Evolutionary conservation across 2,888 invertebrate genomes (phyloP).

Genomic region (Noctua comes): DNA sequence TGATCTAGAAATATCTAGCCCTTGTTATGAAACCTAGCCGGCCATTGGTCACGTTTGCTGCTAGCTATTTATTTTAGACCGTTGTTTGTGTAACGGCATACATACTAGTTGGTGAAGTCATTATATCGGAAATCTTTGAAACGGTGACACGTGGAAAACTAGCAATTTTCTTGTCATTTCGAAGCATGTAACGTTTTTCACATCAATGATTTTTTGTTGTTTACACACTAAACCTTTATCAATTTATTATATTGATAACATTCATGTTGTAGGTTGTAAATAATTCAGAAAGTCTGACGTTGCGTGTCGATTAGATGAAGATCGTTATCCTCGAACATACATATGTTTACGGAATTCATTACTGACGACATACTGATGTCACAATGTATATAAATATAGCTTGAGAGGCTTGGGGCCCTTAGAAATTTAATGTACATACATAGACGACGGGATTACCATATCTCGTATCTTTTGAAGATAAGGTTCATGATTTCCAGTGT

Average conservation of each 20-base stretch:
- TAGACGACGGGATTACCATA: constrained; percentile 15
- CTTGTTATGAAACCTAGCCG: constrained; percentile 83
- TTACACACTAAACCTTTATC: not conserved
- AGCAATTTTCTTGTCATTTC: constrained; percentile 36
- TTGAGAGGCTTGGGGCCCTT: not conserved
- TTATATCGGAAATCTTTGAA: constrained; percentile 57
- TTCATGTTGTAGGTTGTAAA: constrained; percentile 16
- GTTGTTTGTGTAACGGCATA: constrained; percentile 71
- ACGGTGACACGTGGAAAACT: constrained; percentile 45
- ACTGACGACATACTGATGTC: constrained; percentile 2
- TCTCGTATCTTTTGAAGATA: constrained; percentile 41
- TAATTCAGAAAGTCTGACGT: constrained; percentile 24
- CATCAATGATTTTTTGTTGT: not conserved
- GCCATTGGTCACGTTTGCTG: constrained; percentile 80
- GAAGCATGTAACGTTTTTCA: constrained; percentile 18
- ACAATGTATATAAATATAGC: not conserved
- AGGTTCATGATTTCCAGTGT: not conserved
- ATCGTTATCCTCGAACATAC: constrained; percentile 16
- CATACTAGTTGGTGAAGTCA: constrained; percentile 55
- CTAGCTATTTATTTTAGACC: constrained; percentile 66
- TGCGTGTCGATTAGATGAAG: constrained; percentile 26
- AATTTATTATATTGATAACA: constrained; percentile 19
- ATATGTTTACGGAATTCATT: constrained; percentile 8
- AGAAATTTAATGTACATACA: constrained; percentile 14
- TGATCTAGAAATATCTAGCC: constrained; percentile 82